Evolutionary conservation across 2,113 vertebrate genomes (phyloP).

Genomic region (Hemiscyllium ocellatum): DNA sequence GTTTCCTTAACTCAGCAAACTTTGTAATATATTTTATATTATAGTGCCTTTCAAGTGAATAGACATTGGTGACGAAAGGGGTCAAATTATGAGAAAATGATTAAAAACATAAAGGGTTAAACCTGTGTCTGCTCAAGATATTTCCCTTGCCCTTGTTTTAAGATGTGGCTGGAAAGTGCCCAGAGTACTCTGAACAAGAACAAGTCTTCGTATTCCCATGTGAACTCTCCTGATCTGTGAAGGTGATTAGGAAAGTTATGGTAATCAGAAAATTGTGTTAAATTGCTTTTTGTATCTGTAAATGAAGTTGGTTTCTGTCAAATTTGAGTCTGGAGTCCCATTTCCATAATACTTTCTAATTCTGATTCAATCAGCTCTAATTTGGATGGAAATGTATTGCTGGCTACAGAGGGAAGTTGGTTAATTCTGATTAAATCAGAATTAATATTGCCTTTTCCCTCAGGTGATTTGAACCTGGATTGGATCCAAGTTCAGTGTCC

Average conservation of each 20-base stretch:
- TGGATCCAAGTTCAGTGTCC: slow-evolving; percentile 18
- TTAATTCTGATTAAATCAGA: slow-evolving; percentile 38
- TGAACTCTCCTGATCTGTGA: slow-evolving; percentile 27
- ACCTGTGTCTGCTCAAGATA: not conserved
- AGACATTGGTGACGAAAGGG: not conserved
- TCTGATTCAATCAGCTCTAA: slow-evolving; percentile 29
- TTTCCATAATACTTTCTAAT: slow-evolving; percentile 34
- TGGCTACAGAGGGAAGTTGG: not conserved
- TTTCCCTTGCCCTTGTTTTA: slow-evolving; percentile 10
- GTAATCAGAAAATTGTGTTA: slow-evolving; percentile 38
- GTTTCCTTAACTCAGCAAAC: too few relatives aligned
- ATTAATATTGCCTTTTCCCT: slow-evolving; percentile 37
- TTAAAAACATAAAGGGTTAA: slow-evolving; percentile 9
- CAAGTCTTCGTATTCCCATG: slow-evolving; percentile 10
- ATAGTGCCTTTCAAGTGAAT: not conserved
- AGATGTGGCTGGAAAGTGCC: not conserved
- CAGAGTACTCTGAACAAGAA: not conserved
- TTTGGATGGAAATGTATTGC: slow-evolving; percentile 37
- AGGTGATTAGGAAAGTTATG: slow-evolving; percentile 36
- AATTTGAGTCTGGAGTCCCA: slow-evolving; percentile 15
- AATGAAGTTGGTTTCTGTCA: slow-evolving; percentile 37
- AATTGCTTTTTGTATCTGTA: slow-evolving; percentile 38
- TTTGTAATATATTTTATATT: too few relatives aligned
- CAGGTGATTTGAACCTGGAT: slow-evolving; percentile 23
- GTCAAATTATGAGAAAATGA: not conserved